Evolutionary conservation across 2,797 vertebrate genomes (phyloP), one percentile per base, ranked within the genome.

Genomic region (Columba guinea): DNA sequence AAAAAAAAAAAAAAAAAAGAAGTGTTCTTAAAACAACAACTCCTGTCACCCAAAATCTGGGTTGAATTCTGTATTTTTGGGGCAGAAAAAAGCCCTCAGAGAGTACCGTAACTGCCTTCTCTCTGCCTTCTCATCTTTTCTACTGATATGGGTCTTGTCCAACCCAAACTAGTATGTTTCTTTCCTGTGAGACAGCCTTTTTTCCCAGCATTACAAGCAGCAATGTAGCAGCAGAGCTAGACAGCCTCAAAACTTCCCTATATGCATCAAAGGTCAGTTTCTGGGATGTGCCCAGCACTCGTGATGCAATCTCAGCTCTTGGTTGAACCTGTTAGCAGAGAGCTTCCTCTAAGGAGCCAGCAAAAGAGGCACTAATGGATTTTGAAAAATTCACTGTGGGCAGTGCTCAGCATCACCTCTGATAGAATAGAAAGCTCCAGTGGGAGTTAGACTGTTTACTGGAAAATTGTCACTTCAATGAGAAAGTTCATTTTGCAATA

Each of bases 401-500:
- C 41, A 34, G 51, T 4, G 1, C 34, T 74, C 41, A 60, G 4
- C 7, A 3, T 82, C 30, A 83, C 16, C 24, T 88, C 19, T 24
- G 10, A 69, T 21, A 73, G 51, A 69, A 51, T 3, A 79, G 49
- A 92, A 90, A 77, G 22, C 32, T 19, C 30, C 0, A 0, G 11
- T 59, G 18, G 19, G 39, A 84, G 26, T 28, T 7, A 5, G 20
- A 32, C 28, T 55, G 37, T 21, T 94, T 93, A 88, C 91, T 79
- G 71, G 79, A 91, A 94, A 90, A 92, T 55, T 60, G 35, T 94
- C 83, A 69, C 70, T 78, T 51, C 70, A 63, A 6, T 81, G 49
- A 84, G 92, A 52, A 74, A 78, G 27, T 91, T 84, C n/a, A 35
- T 39, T 63, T 39, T 85, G 22, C 34, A 83, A 13, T 67, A 64